These are phyloP conservation scores for Porites lutea DNA, from an alignment of 64 coral and sea anemone species.

Conservation along the genomic window DNA sequence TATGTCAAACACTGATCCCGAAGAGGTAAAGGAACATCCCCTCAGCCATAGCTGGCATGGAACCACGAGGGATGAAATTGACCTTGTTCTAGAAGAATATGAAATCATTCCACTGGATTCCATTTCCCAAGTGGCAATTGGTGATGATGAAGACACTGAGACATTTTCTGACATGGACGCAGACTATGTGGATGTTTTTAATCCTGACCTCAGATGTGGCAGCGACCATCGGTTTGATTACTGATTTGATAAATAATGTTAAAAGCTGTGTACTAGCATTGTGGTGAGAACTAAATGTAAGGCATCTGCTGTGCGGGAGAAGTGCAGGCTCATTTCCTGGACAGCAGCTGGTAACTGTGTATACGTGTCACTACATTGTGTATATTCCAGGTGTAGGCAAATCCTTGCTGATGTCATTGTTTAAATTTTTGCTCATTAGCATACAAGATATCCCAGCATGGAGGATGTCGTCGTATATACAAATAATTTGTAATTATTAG, in stretches of 20 bases:
- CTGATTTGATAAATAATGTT: neutral
- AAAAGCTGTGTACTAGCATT: too few species aligned
- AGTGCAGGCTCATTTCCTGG: too few species aligned
- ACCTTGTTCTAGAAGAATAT: slow-evolving; percentile 89
- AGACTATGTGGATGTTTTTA: slow-evolving; percentile 23
- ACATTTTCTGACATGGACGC: slow-evolving; percentile 72
- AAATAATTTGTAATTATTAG: too few species aligned
- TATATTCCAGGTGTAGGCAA: too few species aligned
- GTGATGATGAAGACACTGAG: slow-evolving; percentile 33
- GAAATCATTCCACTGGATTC: slow-evolving; percentile 88
- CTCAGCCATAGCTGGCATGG: slow-evolving; percentile 90
- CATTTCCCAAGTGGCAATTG: slow-evolving; percentile 60
- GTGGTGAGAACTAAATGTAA: too few species aligned
- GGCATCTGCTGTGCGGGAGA: too few species aligned
- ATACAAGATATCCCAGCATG: too few species aligned
- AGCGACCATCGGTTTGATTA: slow-evolving; percentile 48
- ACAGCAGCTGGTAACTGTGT: too few species aligned
- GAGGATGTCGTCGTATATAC: too few species aligned
- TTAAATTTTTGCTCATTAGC: too few species aligned
- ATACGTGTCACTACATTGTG: too few species aligned
- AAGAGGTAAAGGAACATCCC: slow-evolving; percentile 45
- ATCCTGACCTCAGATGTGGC: neutral
- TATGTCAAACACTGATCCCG: slow-evolving; percentile 43
- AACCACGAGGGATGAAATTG: slow-evolving; percentile 71
- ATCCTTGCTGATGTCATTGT: too few species aligned